These are phyloP conservation scores for Meloidogyne exigua DNA, from an alignment of 1,140 invertebrate genomes.

Conservation along the genomic window DNA sequence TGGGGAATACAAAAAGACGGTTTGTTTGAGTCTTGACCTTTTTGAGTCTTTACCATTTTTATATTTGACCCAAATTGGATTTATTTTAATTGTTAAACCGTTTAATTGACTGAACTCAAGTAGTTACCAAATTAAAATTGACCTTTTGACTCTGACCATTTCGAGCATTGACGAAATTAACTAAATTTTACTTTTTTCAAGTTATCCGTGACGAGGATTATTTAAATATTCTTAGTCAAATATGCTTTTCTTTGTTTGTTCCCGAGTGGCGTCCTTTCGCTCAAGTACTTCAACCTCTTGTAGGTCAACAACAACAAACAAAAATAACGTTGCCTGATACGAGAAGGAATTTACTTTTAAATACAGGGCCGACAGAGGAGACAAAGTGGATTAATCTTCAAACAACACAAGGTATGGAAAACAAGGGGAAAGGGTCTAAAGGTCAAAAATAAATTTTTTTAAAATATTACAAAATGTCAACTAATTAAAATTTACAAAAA, in stretches of 20 bases:
- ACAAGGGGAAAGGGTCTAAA: neutral
- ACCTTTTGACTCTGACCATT: neutral
- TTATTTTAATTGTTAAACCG: too few species aligned
- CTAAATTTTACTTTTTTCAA: neutral
- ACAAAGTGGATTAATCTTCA: slow-evolving; percentile 45
- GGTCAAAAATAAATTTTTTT: neutral
- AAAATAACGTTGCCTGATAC: neutral
- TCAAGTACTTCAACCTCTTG: slow-evolving; percentile 46
- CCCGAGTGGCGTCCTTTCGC: slow-evolving; percentile 57
- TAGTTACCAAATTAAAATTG: too few species aligned
- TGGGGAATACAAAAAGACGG: slow-evolving; percentile 54
- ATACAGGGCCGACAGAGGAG: slow-evolving; percentile 23
- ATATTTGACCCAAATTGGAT: too few species aligned
- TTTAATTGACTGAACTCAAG: too few species aligned
- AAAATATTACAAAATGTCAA: neutral
- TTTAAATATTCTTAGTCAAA: slow-evolving; percentile 54
- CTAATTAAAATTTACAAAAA: too few species aligned
- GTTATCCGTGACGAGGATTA: slow-evolving; percentile 47
- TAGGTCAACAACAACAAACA: slow-evolving; percentile 34
- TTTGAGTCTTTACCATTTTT: too few species aligned
- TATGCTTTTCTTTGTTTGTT: slow-evolving; percentile 62
- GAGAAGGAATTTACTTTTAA: slow-evolving; percentile 9
- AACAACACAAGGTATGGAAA: neutral
- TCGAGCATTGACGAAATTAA: neutral
- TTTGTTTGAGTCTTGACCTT: neutral